phyloP scores from a whole-genome alignment of 2,888 invertebrate species.

The Eustalomyia histrio region DNA sequence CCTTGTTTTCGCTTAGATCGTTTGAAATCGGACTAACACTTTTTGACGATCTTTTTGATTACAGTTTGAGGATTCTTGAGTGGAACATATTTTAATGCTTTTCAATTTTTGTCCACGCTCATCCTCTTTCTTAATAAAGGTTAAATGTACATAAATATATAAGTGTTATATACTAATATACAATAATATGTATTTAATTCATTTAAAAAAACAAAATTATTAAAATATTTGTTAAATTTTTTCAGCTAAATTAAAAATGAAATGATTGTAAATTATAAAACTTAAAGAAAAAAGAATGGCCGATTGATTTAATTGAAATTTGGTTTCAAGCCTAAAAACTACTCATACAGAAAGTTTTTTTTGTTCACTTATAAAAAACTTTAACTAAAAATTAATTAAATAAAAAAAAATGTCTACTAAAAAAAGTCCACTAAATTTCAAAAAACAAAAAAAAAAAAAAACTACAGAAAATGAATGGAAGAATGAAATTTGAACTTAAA shows the following conservation, averaged over 20 bases:
- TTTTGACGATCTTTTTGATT: too few species aligned
- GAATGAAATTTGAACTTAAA: slow-evolving; percentile 39
- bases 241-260: slow-evolving; percentile 3
- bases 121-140: too few species aligned
- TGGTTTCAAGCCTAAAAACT: slow-evolving; percentile 20
- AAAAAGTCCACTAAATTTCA: not conserved
- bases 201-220: not conserved
- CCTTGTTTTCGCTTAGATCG: too few species aligned
- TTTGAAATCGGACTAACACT: too few species aligned
- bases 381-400: not conserved
- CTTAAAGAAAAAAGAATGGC: not conserved
- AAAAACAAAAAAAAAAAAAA: not conserved
- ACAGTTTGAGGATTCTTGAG: too few species aligned
- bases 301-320: not conserved
- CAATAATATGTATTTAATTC: not conserved
- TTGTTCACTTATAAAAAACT: not conserved
- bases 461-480: slow-evolving; percentile 5
- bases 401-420: slow-evolving; percentile 30
- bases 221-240: not conserved
- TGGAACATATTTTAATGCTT: too few species aligned
- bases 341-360: slow-evolving; percentile 22
- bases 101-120: too few species aligned
- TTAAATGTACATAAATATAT: slow-evolving; percentile 17
- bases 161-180: not conserved
- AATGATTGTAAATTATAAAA: not conserved